A percentile compares a stretch with the other conserved stretches of the same genome.
Evolutionary conservation across 2,888 invertebrate genomes (phyloP).

Genomic region (Spisula subtruncata): DNA sequence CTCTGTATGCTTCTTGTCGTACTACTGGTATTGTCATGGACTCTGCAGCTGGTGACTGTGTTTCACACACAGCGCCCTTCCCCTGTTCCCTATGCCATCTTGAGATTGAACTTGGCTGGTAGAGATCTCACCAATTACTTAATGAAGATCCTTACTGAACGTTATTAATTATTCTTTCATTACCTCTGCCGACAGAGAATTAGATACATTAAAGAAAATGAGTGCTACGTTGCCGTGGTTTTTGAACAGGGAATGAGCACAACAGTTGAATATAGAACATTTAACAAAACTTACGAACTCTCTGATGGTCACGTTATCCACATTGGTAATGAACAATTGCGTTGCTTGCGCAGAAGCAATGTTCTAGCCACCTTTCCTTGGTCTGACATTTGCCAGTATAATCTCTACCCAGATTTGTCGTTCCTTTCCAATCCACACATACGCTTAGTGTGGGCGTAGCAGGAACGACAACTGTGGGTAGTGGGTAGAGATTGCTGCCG

Average conservation of each 20-base stretch:
- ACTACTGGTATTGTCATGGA: slow-evolving; percentile 96
- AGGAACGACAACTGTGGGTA: too few species aligned
- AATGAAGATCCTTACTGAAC: too few species aligned
- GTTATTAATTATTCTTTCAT: slow-evolving; percentile 88
- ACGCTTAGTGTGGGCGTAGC: too few species aligned
- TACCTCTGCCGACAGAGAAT: slow-evolving; percentile 89
- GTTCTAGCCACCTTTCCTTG: slow-evolving; percentile 87
- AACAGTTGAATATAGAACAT: slow-evolving; percentile 73
- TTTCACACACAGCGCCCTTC: slow-evolving; percentile 88
- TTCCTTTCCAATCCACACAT: too few species aligned
- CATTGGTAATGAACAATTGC: slow-evolving; percentile 82
- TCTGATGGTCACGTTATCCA: slow-evolving; percentile 81
- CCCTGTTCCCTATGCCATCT: too few species aligned
- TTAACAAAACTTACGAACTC: slow-evolving; percentile 78
- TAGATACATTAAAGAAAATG: slow-evolving; percentile 96
- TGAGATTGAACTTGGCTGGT: too few species aligned
- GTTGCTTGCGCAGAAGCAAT: slow-evolving; percentile 86
- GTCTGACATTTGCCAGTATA: too few species aligned
- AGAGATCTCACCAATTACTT: too few species aligned
- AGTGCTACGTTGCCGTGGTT: slow-evolving; percentile 97
- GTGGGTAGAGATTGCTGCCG: too few species aligned
- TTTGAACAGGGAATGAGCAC: slow-evolving; percentile 96
- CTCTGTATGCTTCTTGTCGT: slow-evolving; percentile 97
- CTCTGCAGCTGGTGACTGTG: slow-evolving; percentile 85
- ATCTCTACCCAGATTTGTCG: too few species aligned